Percentiles rank a stretch among this genome's conserved stretches.
phyloP scores from a whole-genome alignment of 2,113 vertebrate genomes.

The Charina bottae region DNA sequence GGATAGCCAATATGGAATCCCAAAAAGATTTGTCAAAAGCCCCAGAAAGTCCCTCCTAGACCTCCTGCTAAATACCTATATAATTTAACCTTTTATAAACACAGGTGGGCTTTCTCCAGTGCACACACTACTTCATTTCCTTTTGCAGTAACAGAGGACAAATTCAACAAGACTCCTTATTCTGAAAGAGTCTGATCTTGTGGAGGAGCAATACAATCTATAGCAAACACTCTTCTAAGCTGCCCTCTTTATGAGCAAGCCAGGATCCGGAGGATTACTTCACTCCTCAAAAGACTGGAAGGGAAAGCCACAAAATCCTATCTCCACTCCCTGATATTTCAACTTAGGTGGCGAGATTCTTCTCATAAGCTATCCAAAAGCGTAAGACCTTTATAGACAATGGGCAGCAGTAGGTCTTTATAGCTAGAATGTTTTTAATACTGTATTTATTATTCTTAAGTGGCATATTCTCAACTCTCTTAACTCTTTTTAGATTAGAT shows the following conservation, averaged over 20 bases:
- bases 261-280: neutral
- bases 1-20: neutral
- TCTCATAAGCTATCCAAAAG: neutral
- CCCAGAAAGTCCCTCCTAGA: neutral
- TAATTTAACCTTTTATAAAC: neutral
- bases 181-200: neutral
- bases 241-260: neutral
- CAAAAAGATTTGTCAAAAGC: neutral
- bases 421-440: neutral
- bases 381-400: neutral
- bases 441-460: too few species aligned
- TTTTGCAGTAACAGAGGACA: neutral
- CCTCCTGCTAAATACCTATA: neutral
- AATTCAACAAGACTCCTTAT: neutral
- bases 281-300: neutral
- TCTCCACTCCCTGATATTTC: neutral
- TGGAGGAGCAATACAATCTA: neutral
- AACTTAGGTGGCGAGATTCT: neutral
- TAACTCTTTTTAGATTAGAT: neutral
- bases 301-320: neutral
- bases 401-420: neutral
- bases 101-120: neutral
- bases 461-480: too few species aligned
- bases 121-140: neutral
- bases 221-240: neutral